Evolutionary conservation across 2,888 invertebrate genomes (phyloP).

Genomic region (Stenolophus ochropezus): DNA sequence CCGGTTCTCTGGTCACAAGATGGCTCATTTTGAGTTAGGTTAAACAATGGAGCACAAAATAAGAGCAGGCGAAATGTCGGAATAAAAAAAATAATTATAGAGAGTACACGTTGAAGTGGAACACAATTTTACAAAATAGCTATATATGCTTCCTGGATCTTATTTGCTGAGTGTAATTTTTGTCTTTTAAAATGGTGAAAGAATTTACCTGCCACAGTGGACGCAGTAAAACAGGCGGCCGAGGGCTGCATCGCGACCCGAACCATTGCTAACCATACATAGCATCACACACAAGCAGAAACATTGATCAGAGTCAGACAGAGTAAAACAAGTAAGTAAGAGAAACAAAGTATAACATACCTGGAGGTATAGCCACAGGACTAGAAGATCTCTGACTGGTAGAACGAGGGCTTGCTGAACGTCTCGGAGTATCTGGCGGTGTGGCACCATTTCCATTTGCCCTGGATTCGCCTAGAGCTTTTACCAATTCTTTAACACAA

Average conservation of each 20-base stretch:
- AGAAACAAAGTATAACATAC: conserved; percentile 71
- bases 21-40: no score
- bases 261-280: conserved; percentile 56
- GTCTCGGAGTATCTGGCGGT: conserved; percentile 80
- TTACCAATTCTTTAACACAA: conserved; percentile 84
- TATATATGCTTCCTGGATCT: neutral
- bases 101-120: no score
- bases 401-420: conserved; percentile 75
- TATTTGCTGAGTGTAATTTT: neutral
- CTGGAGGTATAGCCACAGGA: conserved; percentile 78
- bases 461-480: conserved; percentile 83
- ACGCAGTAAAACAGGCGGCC: conserved; percentile 48
- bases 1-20: no score
- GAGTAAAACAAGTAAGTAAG: neutral
- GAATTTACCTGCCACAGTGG: conserved; percentile 54
- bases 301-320: conserved; percentile 27
- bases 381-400: conserved; percentile 75
- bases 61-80: no score
- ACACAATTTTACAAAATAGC: no score
- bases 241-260: conserved; percentile 54
- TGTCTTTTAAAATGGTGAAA: neutral
- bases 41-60: no score
- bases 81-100: no score
- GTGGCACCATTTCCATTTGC: conserved; percentile 88
- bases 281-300: conserved; percentile 58